These are phyloP conservation scores for Parazoanthus atlanticus DNA, from an alignment of 92 coral and sea anemone genomes.

Conservation along the genomic window DNA sequence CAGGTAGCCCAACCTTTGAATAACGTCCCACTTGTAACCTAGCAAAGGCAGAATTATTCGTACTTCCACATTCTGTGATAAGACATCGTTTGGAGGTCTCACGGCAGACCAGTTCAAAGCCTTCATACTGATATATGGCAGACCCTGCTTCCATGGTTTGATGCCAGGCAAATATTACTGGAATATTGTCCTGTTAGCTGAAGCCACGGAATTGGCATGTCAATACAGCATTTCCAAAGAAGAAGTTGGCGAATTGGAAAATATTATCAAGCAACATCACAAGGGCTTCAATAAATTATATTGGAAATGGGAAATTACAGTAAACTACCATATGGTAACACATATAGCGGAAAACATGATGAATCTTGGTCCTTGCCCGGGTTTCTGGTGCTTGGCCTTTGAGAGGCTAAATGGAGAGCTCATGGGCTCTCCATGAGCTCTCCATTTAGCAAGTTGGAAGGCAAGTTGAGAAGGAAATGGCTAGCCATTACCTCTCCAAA, in stretches of 20 bases:
- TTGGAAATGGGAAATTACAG: constrained; percentile 47
- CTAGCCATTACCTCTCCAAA: constrained; percentile 22
- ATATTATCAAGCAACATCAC: constrained; percentile 41
- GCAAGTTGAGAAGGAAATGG: constrained; percentile 45
- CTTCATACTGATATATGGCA: constrained; percentile 17
- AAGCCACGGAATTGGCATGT: constrained; percentile 43
- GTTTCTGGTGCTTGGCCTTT: constrained; percentile 58
- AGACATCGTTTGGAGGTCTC: constrained; percentile 41
- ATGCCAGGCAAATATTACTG: constrained; percentile 38
- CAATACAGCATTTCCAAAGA: constrained; percentile 15
- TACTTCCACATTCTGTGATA: constrained; percentile 42
- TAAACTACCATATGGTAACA: constrained; percentile 59
- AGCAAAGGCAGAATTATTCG: too few relatives aligned
- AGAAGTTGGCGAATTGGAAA: constrained; percentile 31
- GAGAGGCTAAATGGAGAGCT: constrained; percentile 52
- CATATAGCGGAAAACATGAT: constrained; percentile 41
- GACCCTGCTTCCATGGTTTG: constrained; percentile 40
- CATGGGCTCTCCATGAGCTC: constrained; percentile 26
- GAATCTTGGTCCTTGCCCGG: constrained; percentile 53
- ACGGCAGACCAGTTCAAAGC: constrained; percentile 48
- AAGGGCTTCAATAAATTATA: constrained; percentile 21
- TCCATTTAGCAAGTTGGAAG: constrained; percentile 52
- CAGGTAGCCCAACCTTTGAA: too few relatives aligned
- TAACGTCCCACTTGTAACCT: too few relatives aligned
- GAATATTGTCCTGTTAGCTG: constrained; percentile 35